A percentile compares a stretch with the other conserved stretches of the same genome.
phyloP scores from a whole-genome alignment of 2,113 vertebrate genomes.

The Holacanthus passer region DNA sequence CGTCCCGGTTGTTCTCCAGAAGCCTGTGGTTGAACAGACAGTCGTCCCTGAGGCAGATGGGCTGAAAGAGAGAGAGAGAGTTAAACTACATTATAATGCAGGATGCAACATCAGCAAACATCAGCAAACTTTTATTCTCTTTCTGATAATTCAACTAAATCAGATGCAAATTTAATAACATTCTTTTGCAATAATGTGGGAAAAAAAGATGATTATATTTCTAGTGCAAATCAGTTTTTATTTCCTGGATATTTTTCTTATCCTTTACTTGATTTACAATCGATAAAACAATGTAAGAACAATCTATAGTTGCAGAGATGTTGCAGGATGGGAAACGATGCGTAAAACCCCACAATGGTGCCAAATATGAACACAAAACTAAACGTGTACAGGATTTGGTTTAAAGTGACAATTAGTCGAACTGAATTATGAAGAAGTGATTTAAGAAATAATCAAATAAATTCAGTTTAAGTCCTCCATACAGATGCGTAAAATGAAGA shows the following conservation, averaged over 20 bases:
- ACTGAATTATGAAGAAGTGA: neutral
- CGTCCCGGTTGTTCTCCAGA: constrained; percentile 92
- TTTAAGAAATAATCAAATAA: neutral
- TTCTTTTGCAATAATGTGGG: neutral
- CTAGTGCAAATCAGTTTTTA: neutral
- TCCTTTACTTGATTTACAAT: no score
- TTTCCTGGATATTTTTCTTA: neutral
- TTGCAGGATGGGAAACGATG: neutral
- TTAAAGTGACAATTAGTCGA: neutral
- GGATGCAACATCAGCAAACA: no score
- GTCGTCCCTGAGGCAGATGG: constrained; percentile 88
- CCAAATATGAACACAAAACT: neutral
- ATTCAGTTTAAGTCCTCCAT: accelerated
- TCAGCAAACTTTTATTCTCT: neutral
- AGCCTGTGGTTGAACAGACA: constrained; percentile 90
- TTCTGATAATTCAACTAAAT: neutral
- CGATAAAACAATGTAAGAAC: neutral
- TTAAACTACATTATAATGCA: neutral
- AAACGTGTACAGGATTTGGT: neutral
- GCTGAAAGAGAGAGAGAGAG: constrained; percentile 71
- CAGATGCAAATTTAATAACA: neutral
- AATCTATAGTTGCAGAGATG: neutral
- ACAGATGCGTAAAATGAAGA: no score
- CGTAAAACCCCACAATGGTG: neutral
- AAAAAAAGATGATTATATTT: neutral